These are phyloP conservation scores for Meiosimyza decipiens DNA, from an alignment of 2,888 invertebrate species.

Conservation along the genomic window DNA sequence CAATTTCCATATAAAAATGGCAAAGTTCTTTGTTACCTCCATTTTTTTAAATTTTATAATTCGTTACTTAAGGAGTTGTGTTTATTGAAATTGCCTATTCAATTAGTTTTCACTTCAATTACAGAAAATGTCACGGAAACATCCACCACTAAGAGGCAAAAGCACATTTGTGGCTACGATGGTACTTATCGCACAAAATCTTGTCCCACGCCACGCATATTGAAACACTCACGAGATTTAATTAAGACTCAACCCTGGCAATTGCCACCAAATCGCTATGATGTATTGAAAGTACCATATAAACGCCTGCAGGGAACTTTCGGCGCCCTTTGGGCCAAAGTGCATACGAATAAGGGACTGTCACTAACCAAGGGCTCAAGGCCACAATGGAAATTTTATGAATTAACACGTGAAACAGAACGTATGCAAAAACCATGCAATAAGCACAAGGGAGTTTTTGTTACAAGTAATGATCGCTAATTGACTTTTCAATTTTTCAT, in stretches of 20 bases:
- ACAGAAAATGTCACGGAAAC: conserved; percentile 19
- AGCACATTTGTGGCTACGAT: conserved; percentile 19
- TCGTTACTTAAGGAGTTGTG: too few relatives aligned
- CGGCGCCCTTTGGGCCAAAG: conserved; percentile 52
- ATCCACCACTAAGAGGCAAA: conserved; percentile 12
- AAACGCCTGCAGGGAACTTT: conserved; percentile 43
- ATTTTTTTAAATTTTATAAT: too few relatives aligned
- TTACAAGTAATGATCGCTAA: conserved; percentile 49
- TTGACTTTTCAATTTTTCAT: not conserved
- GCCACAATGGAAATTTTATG: conserved; percentile 38
- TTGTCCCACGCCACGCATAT: not conserved
- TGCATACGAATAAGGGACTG: conserved; percentile 30
- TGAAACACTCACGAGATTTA: not conserved
- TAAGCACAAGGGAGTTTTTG: conserved; percentile 53
- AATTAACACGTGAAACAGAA: conserved; percentile 41
- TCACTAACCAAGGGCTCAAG: not conserved
- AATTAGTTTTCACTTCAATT: not conserved
- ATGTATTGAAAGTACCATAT: conserved; percentile 45
- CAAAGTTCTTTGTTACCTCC: too few relatives aligned
- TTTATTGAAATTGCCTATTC: too few relatives aligned
- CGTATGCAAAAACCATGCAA: conserved; percentile 46
- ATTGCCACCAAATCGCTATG: conserved; percentile 58
- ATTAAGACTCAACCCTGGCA: conserved; percentile 45
- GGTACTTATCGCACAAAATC: not conserved
- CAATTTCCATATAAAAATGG: too few relatives aligned